These are phyloP conservation scores for Sinella curviseta DNA, from an alignment of 1,140 invertebrate genomes.

Conservation along the genomic window DNA sequence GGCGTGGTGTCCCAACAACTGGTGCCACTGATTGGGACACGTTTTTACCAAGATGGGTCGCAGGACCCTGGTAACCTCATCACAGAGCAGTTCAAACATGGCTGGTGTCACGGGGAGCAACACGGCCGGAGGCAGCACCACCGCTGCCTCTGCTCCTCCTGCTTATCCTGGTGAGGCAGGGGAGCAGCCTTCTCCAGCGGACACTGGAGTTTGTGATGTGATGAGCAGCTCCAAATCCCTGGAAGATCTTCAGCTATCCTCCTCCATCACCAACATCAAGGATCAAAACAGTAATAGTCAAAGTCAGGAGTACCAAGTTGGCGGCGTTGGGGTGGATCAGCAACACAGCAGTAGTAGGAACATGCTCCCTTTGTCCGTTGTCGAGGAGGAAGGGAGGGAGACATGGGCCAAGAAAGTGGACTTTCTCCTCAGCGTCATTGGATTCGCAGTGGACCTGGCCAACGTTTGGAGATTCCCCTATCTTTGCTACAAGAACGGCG, in stretches of 20 bases:
- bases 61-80: not conserved
- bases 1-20: no score
- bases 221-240: not conserved
- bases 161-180: no score
- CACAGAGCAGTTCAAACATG: not conserved
- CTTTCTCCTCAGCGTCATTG: constrained; percentile 88
- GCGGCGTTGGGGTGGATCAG: not conserved
- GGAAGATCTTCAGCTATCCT: not conserved
- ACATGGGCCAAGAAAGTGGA: constrained; percentile 87
- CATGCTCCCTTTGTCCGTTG: not conserved
- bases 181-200: not conserved
- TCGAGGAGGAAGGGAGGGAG: constrained; percentile 64
- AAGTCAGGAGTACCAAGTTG: constrained; percentile 15
- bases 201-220: not conserved
- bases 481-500: constrained; percentile 74
- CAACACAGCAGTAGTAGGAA: not conserved
- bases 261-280: not conserved
- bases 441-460: constrained; percentile 86
- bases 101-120: not conserved
- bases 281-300: constrained; percentile 21
- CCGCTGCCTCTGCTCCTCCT: no score
- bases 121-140: not conserved
- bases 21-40: no score
- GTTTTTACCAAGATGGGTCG: not conserved
- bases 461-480: constrained; percentile 88